Evolutionary conservation across 2,113 vertebrate genomes (phyloP).

Genomic region (Centropus bengalensis): DNA sequence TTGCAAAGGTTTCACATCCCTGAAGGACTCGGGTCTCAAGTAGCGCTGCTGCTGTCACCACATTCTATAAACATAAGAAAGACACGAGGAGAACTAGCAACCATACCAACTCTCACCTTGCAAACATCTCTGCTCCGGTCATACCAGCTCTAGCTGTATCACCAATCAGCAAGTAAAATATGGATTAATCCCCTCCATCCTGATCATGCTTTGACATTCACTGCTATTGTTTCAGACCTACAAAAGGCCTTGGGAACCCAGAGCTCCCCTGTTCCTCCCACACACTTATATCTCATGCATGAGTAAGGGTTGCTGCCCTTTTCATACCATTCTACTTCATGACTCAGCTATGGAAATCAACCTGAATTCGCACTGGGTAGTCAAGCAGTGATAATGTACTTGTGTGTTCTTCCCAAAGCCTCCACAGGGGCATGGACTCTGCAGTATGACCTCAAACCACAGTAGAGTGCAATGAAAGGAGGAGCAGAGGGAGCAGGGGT

Average conservation of each 20-base stretch:
- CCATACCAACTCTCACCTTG: fast-evolving
- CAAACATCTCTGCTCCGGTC: background rate
- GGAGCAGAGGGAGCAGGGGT: no score
- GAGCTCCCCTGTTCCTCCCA: background rate
- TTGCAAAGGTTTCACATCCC: background rate
- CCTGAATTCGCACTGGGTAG: background rate
- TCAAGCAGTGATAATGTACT: background rate
- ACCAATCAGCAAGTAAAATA: background rate
- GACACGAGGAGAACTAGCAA: background rate
- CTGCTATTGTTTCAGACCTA: background rate
- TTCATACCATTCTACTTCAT: background rate
- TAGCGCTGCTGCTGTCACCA: background rate
- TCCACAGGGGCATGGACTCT: fast-evolving
- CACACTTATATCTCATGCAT: background rate
- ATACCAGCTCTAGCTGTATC: background rate
- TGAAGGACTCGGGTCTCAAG: background rate
- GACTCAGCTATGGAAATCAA: background rate
- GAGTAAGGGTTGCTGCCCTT: background rate
- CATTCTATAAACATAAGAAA: background rate
- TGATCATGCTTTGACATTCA: background rate
- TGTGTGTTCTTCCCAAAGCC: background rate
- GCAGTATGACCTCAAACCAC: background rate
- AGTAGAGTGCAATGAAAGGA: background rate
- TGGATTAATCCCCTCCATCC: background rate
- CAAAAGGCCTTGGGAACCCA: background rate